Base-by-base conservation (phyloP, 2,113 vertebrate species). In the Lonchura striata region DNA sequence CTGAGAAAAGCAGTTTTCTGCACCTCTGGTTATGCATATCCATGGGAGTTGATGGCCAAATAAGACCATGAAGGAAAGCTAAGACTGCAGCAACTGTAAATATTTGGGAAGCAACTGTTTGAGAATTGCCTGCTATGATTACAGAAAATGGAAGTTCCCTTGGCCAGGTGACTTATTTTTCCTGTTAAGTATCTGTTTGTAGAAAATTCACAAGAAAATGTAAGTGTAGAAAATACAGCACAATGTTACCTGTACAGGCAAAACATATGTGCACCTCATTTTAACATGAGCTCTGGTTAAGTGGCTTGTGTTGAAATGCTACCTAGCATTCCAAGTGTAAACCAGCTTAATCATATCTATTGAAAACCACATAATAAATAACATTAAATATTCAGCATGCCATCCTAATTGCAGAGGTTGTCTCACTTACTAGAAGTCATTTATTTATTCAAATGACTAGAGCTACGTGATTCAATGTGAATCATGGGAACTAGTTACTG, bases 391-490 rank as follows among this genome's bases (percentile, higher is more conserved):
- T 44, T 61, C 57, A 83, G 75, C 72, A 89, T 85, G 81, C 81
- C 90, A 90, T 53, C 52, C 70, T 91, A 84, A 91, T 91, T 88
- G 70, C 75, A 84, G 87, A 83, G 66, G 75, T 41, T 76, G 75
- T 92, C 77, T 89, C 76, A 25, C 89, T 95, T 95, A 89, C 69
- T 89, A 94, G 79, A 61, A 96, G 74, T 66, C 88, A 80, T 86
- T 87, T 94, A 87, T 53, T 91, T 82, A 92, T 68, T 92, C 83
- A 90, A 92, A 95, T 93, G 27, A 95, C 52, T 31, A 94, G 90
- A 94, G 86, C 81, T 84, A 71, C 4, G 11, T 88, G 90, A 76
- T 94, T 96, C 78, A 88, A 42, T 69, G 57, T 91, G 93, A 95
- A 94, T 94, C 85, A 92, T 46, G 92, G 84, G 95, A 96, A 92